Conservation (phyloP, 1,140 invertebrate genomes). For the Plodia interpunctella region DNA sequence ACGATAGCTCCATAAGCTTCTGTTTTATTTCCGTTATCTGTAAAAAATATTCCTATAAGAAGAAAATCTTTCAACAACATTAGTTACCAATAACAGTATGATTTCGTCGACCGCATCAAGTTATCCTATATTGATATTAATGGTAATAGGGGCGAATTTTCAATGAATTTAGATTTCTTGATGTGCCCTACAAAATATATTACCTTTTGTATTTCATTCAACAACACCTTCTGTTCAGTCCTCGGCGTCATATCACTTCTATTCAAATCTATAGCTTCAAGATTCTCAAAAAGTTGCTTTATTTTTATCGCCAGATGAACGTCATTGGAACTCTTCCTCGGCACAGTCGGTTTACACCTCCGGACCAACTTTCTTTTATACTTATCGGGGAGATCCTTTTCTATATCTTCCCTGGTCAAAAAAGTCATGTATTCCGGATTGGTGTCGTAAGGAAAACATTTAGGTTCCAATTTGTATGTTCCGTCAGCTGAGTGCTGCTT, state of each 20-base stretch:
- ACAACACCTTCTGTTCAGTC: constrained; percentile 58
- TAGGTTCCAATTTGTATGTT: constrained; percentile 40
- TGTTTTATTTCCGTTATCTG: constrained; percentile 70
- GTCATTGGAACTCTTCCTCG: constrained; percentile 54
- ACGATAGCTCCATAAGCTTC: constrained; percentile 54
- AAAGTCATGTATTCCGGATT: constrained; percentile 63
- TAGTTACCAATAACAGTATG: too few relatives aligned
- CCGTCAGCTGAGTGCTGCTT: constrained; percentile 32
- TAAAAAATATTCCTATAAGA: constrained; percentile 10
- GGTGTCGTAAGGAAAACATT: constrained; percentile 56
- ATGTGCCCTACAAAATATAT: not conserved
- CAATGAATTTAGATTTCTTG: too few relatives aligned
- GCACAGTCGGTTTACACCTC: constrained; percentile 45
- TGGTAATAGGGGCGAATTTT: too few relatives aligned
- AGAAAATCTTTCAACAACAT: not conserved
- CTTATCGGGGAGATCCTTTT: constrained; percentile 72
- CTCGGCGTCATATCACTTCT: constrained; percentile 58
- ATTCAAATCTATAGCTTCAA: constrained; percentile 62
- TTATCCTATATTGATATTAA: too few relatives aligned
- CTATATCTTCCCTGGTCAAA: constrained; percentile 63
- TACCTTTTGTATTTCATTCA: constrained; percentile 72
- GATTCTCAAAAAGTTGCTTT: constrained; percentile 62
- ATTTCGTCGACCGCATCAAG: too few relatives aligned
- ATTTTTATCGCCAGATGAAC: constrained; percentile 68
- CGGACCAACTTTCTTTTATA: constrained; percentile 56